Evolutionary conservation across 2,113 vertebrate species (phyloP).

Genomic region (Gobiocypris rarus): DNA sequence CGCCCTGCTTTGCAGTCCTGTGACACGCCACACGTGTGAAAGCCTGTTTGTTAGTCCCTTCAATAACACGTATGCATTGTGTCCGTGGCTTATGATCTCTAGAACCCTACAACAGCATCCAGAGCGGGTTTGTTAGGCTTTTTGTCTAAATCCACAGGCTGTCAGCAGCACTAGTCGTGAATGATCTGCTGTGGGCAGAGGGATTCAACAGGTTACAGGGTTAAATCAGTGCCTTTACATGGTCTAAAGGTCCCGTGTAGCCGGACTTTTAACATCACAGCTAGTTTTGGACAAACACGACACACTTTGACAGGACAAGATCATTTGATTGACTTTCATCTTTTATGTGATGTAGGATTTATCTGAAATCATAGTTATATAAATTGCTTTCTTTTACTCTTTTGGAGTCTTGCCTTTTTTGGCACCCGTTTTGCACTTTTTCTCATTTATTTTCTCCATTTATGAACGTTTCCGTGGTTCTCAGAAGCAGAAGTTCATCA

Average conservation of each 20-base stretch:
- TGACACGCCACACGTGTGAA: neutral
- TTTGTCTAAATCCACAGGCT: neutral
- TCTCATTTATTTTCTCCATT: neutral
- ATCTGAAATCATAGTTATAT: neutral
- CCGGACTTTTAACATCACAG: neutral
- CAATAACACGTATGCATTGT: neutral
- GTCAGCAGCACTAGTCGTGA: neutral
- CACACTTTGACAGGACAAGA: neutral
- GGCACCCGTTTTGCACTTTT: neutral
- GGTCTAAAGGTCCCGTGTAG: neutral
- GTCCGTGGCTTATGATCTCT: neutral
- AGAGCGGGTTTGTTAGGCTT: neutral
- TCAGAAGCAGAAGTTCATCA: neutral
- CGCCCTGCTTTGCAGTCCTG: neutral
- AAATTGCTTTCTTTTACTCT: neutral
- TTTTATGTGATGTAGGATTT: neutral
- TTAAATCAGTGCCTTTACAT: neutral
- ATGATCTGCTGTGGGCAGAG: neutral
- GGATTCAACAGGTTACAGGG: neutral
- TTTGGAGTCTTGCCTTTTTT: neutral
- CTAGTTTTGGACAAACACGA: neutral
- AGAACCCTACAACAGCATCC: conserved; percentile 21
- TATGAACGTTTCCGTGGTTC: neutral
- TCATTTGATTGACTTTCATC: neutral
- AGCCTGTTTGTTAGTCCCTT: neutral